These are phyloP conservation scores for Imbricaverruca yamaguchii DNA, from an alignment of 2,888 invertebrate species.

Conservation along the genomic window DNA sequence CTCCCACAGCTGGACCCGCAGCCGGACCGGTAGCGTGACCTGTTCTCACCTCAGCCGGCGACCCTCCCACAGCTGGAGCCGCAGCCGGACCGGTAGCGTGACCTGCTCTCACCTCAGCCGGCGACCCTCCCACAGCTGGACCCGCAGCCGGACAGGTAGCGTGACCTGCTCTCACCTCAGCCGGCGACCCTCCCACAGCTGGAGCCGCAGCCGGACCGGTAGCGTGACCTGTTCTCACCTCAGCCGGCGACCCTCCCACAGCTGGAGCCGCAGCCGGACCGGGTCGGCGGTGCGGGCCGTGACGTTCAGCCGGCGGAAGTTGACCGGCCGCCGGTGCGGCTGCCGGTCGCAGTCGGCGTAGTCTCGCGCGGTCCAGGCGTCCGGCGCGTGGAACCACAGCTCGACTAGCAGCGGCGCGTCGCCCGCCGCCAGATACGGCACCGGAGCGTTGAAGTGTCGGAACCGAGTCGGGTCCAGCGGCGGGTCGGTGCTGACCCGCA, in stretches of 20 bases:
- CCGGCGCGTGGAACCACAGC: constrained; percentile 8
- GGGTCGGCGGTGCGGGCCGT: background rate
- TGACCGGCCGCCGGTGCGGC: background rate
- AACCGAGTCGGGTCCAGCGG: background rate
- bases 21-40: too few relatives aligned
- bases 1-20: too few relatives aligned
- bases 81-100: too few relatives aligned
- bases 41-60: too few relatives aligned
- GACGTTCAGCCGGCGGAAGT: background rate
- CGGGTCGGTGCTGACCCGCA: background rate
- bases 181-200: background rate
- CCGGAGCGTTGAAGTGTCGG: background rate
- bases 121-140: too few relatives aligned
- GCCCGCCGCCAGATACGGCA: constrained; percentile 1
- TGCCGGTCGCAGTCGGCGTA: background rate
- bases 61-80: too few relatives aligned
- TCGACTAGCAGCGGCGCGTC: background rate
- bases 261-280: background rate
- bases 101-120: too few relatives aligned
- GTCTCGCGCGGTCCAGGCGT: background rate
- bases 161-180: too few relatives aligned
- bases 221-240: background rate
- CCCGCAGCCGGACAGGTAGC: background rate
- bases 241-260: background rate
- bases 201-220: background rate